Conservation (phyloP, 2,888 invertebrate species). For the Leptinotarsa peninsularis region DNA sequence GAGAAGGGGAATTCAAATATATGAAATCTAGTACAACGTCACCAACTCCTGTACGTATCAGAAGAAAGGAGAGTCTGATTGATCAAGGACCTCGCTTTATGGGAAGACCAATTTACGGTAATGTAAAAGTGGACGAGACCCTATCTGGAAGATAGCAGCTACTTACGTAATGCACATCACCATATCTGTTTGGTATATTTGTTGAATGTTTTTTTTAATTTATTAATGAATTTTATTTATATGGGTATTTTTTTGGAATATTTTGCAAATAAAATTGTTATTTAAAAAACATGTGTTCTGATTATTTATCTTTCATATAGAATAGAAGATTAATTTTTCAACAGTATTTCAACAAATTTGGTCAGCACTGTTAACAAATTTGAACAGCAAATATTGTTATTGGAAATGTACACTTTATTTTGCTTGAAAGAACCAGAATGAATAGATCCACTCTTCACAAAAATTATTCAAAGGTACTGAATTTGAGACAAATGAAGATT, state of each 20-base stretch:
- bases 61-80: slow-evolving; percentile 66
- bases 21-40: slow-evolving; percentile 66
- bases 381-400: no score
- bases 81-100: slow-evolving; percentile 73
- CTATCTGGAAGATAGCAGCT: slow-evolving; percentile 28
- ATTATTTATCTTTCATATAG: background rate
- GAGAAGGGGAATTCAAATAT: slow-evolving; percentile 84
- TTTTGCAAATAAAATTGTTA: slow-evolving; percentile 20
- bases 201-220: slow-evolving; percentile 17
- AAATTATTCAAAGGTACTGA: no score
- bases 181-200: background rate
- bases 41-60: slow-evolving; percentile 60
- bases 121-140: slow-evolving; percentile 53
- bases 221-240: slow-evolving; percentile 7
- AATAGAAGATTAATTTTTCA: background rate
- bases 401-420: no score
- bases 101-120: slow-evolving; percentile 81
- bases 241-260: slow-evolving; percentile 25
- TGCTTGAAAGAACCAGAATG: no score
- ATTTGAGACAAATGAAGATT: no score
- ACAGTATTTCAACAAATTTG: background rate
- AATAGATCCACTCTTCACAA: no score
- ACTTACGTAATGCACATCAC: background rate
- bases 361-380: no score
- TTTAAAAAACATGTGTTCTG: background rate